These are phyloP conservation scores for Cheilosia vulpina DNA, from an alignment of 2,888 invertebrate species.

Conservation along the genomic window DNA sequence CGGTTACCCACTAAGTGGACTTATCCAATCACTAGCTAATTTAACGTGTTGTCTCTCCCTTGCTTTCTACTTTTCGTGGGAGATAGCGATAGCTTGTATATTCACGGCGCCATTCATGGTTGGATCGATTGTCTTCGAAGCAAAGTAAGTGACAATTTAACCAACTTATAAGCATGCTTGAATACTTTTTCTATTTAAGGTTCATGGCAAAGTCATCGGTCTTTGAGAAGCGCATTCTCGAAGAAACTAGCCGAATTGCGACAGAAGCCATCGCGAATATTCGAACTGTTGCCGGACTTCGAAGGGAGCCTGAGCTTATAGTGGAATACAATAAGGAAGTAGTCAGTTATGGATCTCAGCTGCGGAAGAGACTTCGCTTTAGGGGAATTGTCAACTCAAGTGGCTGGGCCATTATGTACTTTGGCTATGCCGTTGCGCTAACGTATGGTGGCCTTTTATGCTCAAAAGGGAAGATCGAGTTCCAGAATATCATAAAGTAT, in stretches of 20 bases:
- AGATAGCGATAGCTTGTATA: constrained; percentile 88
- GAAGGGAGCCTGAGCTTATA: constrained; percentile 86
- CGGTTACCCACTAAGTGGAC: constrained; percentile 87
- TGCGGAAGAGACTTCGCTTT: constrained; percentile 85
- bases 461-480: constrained; percentile 86
- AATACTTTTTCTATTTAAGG: constrained; percentile 70
- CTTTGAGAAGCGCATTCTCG: constrained; percentile 86
- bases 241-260: constrained; percentile 88
- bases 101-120: constrained; percentile 88
- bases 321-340: constrained; percentile 86
- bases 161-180: background rate
- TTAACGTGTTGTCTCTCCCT: constrained; percentile 86
- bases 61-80: constrained; percentile 88
- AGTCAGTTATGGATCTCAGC: constrained; percentile 83
- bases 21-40: constrained; percentile 88
- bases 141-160: constrained; percentile 79
- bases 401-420: constrained; percentile 88
- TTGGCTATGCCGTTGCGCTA: constrained; percentile 88
- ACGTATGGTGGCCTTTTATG: constrained; percentile 90
- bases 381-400: constrained; percentile 89
- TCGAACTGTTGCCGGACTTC: constrained; percentile 87
- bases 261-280: constrained; percentile 90
- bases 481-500: constrained; percentile 89
- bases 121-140: constrained; percentile 87
- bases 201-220: constrained; percentile 86